Conservation (phyloP, 2,888 invertebrate species). For the Eugnorisma glareosa region DNA sequence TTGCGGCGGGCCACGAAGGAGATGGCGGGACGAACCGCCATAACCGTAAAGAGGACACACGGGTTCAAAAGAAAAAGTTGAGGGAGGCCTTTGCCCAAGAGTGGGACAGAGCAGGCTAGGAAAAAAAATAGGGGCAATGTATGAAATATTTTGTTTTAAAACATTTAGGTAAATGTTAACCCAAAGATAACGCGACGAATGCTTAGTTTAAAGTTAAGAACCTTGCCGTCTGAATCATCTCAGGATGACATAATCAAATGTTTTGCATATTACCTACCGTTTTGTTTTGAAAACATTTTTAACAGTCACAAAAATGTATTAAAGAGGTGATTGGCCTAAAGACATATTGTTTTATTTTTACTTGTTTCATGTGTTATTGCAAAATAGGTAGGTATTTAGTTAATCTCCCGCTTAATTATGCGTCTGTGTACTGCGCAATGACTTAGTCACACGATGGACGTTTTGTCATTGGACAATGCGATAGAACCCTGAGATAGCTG, state of each 20-base stretch:
- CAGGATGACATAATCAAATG: background rate
- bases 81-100: too few relatives aligned
- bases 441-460: background rate
- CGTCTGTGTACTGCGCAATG: conserved; percentile 3
- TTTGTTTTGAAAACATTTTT: conserved; percentile 41
- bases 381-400: background rate
- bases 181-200: background rate
- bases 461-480: background rate
- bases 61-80: too few relatives aligned
- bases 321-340: conserved; percentile 14
- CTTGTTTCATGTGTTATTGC: conserved; percentile 5
- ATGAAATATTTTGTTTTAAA: background rate
- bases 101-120: too few relatives aligned
- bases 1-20: too few relatives aligned
- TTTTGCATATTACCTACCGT: background rate
- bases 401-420: conserved; percentile 6
- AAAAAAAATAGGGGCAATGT: background rate
- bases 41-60: too few relatives aligned
- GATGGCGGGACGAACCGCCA: too few relatives aligned
- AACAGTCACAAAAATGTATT: background rate
- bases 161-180: background rate
- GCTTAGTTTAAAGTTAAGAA: background rate
- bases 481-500: background rate
- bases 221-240: background rate
- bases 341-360: conserved; percentile 22